Base-by-base conservation (phyloP, 2,888 invertebrate genomes). In the Urechis unicinctus region DNA sequence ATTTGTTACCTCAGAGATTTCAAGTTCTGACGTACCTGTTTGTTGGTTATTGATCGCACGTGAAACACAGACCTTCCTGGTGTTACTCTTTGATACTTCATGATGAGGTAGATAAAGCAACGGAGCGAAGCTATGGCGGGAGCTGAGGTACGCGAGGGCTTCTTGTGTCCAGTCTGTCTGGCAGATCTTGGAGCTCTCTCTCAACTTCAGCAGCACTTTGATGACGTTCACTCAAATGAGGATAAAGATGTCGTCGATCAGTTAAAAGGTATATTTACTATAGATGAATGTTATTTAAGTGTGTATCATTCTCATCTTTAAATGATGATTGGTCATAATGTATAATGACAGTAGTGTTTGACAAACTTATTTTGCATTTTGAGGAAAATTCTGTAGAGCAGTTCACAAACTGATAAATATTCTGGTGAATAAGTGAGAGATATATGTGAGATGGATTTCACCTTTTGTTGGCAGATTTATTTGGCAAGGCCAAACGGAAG, bases 101-200 rank as follows among this genome's bases (percentile, higher is more conserved):
- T n/a, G n/a, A n/a, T n/a, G n/a, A n/a, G n/a, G n/a, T n/a, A n/a
- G n/a, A n/a, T n/a, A n/a, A n/a, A n/a, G n/a, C n/a, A n/a, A n/a
- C n/a, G n/a, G n/a, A n/a, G n/a, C n/a, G n/a, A n/a, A n/a, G n/a
- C n/a, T n/a, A n/a, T 17, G 36, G 17, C 17, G 36, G 36, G 17
- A 13, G 17, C 36, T 36, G 36, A 36, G 36, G 71, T 75, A 28
- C 62, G 89, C 58, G 94, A 96, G 79, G 96, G 96, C 3, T 95
- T 96, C 74, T 81, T 96, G 9, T 96, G 96, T 77, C 95, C 96
- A 0, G 90, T 94, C 68, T 96, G 96, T 72, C 88, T 91, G 80
- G 86, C 87, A 42, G 94, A 96, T 77, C 83, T 92, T 48, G 88
- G 89, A 72, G 88, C 91, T 17, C 86, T 91, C 4, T 83, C 85